Evolutionary conservation across 2,888 invertebrate species (phyloP).

Genomic region (Coenonympha glycerion): DNA sequence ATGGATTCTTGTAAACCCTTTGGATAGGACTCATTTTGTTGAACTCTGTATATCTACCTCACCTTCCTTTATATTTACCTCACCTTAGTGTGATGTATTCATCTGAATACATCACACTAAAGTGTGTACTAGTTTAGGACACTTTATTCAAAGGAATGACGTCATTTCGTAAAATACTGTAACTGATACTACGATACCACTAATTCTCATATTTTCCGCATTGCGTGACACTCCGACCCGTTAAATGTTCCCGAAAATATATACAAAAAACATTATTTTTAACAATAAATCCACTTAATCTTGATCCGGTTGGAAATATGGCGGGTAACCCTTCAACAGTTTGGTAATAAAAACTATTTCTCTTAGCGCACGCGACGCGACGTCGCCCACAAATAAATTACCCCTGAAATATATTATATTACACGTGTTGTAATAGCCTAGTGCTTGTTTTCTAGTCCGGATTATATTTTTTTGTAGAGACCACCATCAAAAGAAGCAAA

Average conservation of each 20-base stretch:
- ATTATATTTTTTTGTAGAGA: no score
- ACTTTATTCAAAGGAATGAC: background rate
- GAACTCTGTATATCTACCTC: no score
- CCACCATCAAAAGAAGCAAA: no score
- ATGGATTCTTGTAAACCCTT: no score
- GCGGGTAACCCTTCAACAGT: conserved; percentile 16
- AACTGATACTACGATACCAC: conserved; percentile 4
- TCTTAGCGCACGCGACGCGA: conserved; percentile 2
- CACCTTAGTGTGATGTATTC: no score
- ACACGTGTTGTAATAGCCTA: conserved; percentile 1
- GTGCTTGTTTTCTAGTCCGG: conserved; percentile 3
- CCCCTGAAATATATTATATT: background rate
- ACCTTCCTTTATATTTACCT: no score
- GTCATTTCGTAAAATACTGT: background rate
- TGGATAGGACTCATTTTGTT: no score
- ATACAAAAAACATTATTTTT: conserved; percentile 9
- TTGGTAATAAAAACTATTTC: conserved; percentile 3
- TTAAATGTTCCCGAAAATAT: conserved; percentile 3
- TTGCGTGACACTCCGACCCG: conserved; percentile 11
- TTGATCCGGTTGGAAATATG: conserved; percentile 13
- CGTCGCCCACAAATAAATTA: background rate
- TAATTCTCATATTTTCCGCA: conserved; percentile 22
- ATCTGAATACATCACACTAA: no score
- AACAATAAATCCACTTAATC: conserved; percentile 17
- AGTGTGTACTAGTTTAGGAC: no score